Evolutionary conservation across 2,797 vertebrate species (phyloP).

Genomic region (Chaetophractus vellerosus): DNA sequence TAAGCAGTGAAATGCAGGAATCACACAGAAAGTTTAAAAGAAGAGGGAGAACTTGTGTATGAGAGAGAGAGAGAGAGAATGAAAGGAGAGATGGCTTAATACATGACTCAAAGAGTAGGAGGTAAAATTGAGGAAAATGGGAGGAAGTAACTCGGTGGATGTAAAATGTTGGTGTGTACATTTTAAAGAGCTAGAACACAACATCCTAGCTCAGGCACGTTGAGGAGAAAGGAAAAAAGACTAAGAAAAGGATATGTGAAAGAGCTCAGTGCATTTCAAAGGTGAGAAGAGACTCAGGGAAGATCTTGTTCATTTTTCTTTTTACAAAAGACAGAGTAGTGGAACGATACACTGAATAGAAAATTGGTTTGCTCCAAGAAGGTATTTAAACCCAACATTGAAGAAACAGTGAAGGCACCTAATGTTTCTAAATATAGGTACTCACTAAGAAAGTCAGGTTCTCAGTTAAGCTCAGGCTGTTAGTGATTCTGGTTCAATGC

Average conservation of each 20-base stretch:
- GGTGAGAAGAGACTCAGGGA: rapidly evolving
- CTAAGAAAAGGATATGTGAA: rapidly evolving
- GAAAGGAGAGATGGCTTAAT: not conserved
- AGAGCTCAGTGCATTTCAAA: not conserved
- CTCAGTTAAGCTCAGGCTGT: not conserved
- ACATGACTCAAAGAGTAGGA: not conserved
- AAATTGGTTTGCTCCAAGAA: not conserved
- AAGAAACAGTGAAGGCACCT: not conserved
- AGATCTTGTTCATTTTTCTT: not conserved
- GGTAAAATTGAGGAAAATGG: not conserved
- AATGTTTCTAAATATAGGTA: not conserved
- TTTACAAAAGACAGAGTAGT: not conserved
- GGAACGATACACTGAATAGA: not conserved
- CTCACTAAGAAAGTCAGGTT: not conserved
- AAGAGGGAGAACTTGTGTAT: not conserved
- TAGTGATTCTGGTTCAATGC: not conserved
- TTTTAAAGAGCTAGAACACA: not conserved
- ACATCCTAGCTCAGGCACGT: rapidly evolving
- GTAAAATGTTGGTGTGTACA: not conserved
- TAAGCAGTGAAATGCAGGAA: not conserved
- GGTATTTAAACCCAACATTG: not conserved
- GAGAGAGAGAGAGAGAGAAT: not conserved
- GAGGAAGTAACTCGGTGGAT: not conserved
- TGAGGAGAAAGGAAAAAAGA: not conserved
- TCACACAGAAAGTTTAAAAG: not conserved